phyloP scores from a whole-genome alignment of 1,140 invertebrate genomes.

The Euborellia annulipes region DNA sequence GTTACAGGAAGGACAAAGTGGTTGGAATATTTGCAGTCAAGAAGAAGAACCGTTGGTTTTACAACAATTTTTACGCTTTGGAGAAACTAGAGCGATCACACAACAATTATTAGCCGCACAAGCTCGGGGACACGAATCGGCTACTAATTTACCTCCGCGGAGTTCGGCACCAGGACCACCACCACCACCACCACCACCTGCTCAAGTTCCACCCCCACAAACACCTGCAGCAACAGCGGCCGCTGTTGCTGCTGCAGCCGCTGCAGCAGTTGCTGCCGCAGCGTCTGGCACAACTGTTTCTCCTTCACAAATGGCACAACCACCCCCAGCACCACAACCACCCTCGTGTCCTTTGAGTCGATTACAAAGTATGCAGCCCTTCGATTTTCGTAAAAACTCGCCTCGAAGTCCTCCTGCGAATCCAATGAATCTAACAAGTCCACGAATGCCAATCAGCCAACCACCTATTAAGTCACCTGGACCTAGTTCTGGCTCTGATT shows the following conservation, averaged over 20 bases:
- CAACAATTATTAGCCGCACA: slow-evolving; percentile 60
- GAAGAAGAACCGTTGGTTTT: slow-evolving; percentile 74
- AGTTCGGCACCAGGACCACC: slow-evolving; percentile 2
- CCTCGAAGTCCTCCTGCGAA: slow-evolving; percentile 31
- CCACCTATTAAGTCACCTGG: slow-evolving; percentile 8
- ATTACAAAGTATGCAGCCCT: slow-evolving; percentile 88
- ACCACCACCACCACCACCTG: slow-evolving; percentile 18
- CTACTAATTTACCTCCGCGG: not conserved
- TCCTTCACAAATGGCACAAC: slow-evolving; percentile 28
- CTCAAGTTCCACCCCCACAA: slow-evolving; percentile 38
- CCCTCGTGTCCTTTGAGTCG: slow-evolving; percentile 52
- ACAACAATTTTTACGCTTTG: slow-evolving; percentile 73
- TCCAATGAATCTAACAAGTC: slow-evolving; percentile 22
- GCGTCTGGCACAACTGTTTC: slow-evolving; percentile 14
- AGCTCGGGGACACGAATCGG: slow-evolving; percentile 16
- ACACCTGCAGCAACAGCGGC: slow-evolving; percentile 34
- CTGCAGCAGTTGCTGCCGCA: slow-evolving; percentile 32
- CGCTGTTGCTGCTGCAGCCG: slow-evolving; percentile 21
- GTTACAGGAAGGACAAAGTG: slow-evolving; percentile 48
- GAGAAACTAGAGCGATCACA: slow-evolving; percentile 65
- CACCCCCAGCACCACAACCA: slow-evolving; percentile 28
- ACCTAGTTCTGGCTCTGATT: slow-evolving; percentile 30
- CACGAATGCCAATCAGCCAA: slow-evolving; percentile 18
- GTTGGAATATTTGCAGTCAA: slow-evolving; percentile 65
- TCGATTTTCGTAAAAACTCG: slow-evolving; percentile 69